These are phyloP conservation scores for Cryptotis parvus DNA, from an alignment of 2,113 vertebrate species.

Conservation along the genomic window DNA sequence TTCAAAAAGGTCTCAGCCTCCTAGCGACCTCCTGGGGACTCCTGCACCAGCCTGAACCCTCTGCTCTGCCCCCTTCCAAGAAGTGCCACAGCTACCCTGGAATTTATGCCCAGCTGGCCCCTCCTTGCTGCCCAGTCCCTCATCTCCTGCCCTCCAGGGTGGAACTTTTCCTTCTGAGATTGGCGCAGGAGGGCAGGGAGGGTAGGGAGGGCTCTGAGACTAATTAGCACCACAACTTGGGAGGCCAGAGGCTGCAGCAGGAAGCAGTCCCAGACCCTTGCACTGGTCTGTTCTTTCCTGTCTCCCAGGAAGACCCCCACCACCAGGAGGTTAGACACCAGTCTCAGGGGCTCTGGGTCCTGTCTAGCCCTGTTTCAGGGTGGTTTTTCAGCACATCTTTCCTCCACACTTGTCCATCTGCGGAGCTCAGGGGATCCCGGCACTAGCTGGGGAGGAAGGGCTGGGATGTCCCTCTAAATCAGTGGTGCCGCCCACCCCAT, in stretches of 20 bases:
- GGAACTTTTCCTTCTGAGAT: slow-evolving; percentile 52
- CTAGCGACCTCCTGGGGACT: neutral
- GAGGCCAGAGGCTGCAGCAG: neutral
- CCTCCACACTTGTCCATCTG: neutral
- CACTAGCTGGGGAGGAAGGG: neutral
- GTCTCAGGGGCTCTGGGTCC: neutral
- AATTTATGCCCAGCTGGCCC: neutral
- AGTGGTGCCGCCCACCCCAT: neutral
- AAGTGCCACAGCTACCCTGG: neutral
- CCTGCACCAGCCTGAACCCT: neutral
- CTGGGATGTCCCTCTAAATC: neutral
- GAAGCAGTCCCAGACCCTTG: neutral
- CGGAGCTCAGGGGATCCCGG: neutral
- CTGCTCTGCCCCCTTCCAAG: neutral
- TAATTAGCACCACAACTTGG: slow-evolving; percentile 38
- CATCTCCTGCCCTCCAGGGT: neutral
- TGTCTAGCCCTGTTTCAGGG: neutral
- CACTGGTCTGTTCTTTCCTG: neutral
- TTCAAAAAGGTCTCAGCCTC: neutral
- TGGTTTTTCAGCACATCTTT: neutral
- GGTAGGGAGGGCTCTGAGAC: slow-evolving; percentile 2
- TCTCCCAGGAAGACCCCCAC: slow-evolving; percentile 23
- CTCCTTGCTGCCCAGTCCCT: neutral
- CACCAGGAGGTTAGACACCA: neutral
- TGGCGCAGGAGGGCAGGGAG: neutral